Conservation (phyloP, 2,888 invertebrate species). For the Melolontha melolontha region DNA sequence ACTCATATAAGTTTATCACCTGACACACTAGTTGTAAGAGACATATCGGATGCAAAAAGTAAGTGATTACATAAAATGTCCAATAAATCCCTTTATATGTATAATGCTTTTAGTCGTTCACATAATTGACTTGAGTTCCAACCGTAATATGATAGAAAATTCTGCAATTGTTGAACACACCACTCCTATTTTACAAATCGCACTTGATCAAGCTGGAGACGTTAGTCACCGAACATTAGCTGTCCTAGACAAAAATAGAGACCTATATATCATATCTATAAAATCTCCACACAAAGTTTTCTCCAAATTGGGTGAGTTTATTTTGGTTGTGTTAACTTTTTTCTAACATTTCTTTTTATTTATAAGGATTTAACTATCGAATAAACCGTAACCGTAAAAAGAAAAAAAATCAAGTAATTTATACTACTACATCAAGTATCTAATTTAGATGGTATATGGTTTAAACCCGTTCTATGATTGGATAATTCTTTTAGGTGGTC, state of each 20-base stretch:
- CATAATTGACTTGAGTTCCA: constrained; percentile 84
- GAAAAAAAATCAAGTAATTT: constrained; percentile 11
- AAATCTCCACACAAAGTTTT: constrained; percentile 75
- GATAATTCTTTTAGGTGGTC: constrained; percentile 66
- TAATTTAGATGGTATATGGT: not conserved
- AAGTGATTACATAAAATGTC: constrained; percentile 47
- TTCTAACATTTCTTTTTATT: constrained; percentile 5
- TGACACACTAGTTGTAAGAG: constrained; percentile 88
- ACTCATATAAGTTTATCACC: constrained; percentile 85
- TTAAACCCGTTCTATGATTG: not conserved
- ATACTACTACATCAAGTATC: constrained; percentile 9
- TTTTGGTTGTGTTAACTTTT: not conserved
- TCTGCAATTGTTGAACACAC: constrained; percentile 81
- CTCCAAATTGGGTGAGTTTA: constrained; percentile 75
- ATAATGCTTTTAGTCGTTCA: constrained; percentile 76
- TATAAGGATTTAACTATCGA: constrained; percentile 54
- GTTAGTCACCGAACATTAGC: constrained; percentile 85
- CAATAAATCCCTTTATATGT: constrained; percentile 1
- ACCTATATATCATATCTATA: constrained; percentile 84
- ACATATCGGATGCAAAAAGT: constrained; percentile 87
- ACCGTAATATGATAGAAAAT: constrained; percentile 80
- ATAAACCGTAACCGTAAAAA: constrained; percentile 28
- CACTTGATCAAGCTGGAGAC: constrained; percentile 87
- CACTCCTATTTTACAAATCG: constrained; percentile 83
- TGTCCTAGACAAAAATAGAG: constrained; percentile 88